Base-by-base conservation (phyloP, 2,888 invertebrate genomes). In the Bugulina stolonifera region DNA sequence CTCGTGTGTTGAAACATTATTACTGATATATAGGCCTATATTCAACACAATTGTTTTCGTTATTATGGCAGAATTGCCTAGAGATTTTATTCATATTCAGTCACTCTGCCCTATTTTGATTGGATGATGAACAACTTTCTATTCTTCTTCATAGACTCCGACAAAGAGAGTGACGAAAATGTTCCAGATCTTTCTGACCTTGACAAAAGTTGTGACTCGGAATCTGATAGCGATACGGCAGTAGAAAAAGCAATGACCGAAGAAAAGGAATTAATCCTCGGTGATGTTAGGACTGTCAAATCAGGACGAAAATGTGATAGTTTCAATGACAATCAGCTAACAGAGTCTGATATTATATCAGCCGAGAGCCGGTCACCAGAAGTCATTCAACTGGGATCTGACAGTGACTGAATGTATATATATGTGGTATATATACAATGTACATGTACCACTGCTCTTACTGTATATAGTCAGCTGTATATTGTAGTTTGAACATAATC, bases 391-490 rank as follows among this genome's bases (percentile, higher is more conserved):
- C 64, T 64, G 29, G 27, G 32, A 25, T 64, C 64, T 64, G 64
- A 64, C 34, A 64, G 64, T 64, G 64, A 64, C n/a, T 64, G 64
- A 64, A n/a, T n/a, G n/a, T n/a, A n/a, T n/a, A n/a, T n/a, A n/a
- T n/a, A n/a, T n/a, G n/a, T n/a, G n/a, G n/a, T n/a, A n/a, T n/a
- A n/a, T n/a, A n/a, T n/a, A n/a, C n/a, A n/a, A n/a, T n/a, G n/a
- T n/a, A n/a, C n/a, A n/a, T n/a, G n/a, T n/a, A n/a, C n/a, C n/a
- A n/a, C n/a, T n/a, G n/a, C n/a, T n/a, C n/a, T n/a, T n/a, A n/a
- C n/a, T n/a, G n/a, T n/a, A n/a, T n/a, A n/a, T n/a, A n/a, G n/a
- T n/a, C n/a, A n/a, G n/a, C n/a, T n/a, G n/a, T n/a, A n/a, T n/a
- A n/a, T n/a, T n/a, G n/a, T n/a, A n/a, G n/a, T n/a, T n/a, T n/a